These are phyloP conservation scores for Zelleria hepariella DNA, from an alignment of 2,888 invertebrate genomes.

Conservation along the genomic window DNA sequence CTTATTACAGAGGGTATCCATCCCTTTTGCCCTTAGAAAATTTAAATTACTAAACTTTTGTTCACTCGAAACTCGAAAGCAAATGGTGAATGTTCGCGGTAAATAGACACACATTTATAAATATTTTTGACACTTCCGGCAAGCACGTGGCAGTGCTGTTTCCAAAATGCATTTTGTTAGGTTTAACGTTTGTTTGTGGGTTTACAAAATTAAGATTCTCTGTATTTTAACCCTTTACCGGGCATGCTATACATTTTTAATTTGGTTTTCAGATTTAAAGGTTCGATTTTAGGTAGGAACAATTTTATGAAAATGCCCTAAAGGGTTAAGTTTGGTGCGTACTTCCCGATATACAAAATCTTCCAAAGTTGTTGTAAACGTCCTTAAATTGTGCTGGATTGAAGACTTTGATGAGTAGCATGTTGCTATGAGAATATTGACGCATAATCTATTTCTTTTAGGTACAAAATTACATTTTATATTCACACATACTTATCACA, in stretches of 20 bases:
- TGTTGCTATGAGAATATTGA: neutral
- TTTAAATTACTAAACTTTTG: no score
- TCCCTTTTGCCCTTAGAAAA: no score
- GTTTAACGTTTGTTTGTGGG: slow-evolving; percentile 14
- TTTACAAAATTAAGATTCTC: neutral
- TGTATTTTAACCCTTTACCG: no score
- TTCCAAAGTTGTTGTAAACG: neutral
- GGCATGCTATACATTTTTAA: no score
- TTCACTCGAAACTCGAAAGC: neutral
- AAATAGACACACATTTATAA: neutral
- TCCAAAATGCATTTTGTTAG: neutral
- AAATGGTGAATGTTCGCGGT: neutral
- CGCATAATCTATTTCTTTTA: neutral
- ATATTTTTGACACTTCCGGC: neutral
- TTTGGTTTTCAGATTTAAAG: no score
- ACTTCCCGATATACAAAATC: neutral
- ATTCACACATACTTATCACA: neutral
- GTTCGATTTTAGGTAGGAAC: no score
- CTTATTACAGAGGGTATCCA: no score
- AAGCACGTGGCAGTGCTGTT: neutral
- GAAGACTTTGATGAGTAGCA: neutral
- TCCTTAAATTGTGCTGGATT: neutral
- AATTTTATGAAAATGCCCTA: no score
- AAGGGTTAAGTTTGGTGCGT: neutral
- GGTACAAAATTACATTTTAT: neutral